These are phyloP conservation scores for Fragum fragum DNA, from an alignment of 2,888 invertebrate species.

Conservation along the genomic window DNA sequence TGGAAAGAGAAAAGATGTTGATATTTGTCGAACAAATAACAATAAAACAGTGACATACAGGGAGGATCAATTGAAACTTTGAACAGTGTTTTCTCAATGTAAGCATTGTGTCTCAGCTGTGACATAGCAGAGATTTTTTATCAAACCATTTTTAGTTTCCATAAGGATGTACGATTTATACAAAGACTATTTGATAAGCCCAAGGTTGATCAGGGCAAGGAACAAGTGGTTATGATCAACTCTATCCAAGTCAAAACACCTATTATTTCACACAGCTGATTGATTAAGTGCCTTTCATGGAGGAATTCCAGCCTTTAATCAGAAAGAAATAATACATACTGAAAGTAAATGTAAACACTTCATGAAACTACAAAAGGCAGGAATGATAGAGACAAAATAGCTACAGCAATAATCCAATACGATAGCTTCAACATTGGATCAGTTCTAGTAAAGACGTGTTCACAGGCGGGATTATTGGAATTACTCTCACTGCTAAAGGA, in stretches of 20 bases:
- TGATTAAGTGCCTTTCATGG: slow-evolving; percentile 30
- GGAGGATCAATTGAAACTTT: too few species aligned
- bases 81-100: too few species aligned
- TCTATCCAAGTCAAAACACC: neutral
- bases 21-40: too few species aligned
- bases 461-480: slow-evolving; percentile 18
- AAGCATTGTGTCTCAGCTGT: too few species aligned
- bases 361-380: neutral
- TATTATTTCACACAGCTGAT: neutral
- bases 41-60: too few species aligned
- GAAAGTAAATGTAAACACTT: slow-evolving; percentile 25
- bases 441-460: slow-evolving; percentile 21
- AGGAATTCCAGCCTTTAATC: slow-evolving; percentile 17
- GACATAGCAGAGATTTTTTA: too few species aligned
- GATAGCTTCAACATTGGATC: neutral
- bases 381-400: slow-evolving; percentile 2
- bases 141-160: too few species aligned
- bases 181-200: too few species aligned
- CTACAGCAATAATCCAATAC: slow-evolving; percentile 15
- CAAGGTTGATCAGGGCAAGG: too few species aligned
- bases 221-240: too few species aligned
- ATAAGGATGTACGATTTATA: too few species aligned
- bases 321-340: neutral
- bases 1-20: too few species aligned
- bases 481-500: slow-evolving; percentile 2